These are phyloP conservation scores for Phengaris alcon DNA, from an alignment of 2,888 invertebrate genomes.

Conservation along the genomic window DNA sequence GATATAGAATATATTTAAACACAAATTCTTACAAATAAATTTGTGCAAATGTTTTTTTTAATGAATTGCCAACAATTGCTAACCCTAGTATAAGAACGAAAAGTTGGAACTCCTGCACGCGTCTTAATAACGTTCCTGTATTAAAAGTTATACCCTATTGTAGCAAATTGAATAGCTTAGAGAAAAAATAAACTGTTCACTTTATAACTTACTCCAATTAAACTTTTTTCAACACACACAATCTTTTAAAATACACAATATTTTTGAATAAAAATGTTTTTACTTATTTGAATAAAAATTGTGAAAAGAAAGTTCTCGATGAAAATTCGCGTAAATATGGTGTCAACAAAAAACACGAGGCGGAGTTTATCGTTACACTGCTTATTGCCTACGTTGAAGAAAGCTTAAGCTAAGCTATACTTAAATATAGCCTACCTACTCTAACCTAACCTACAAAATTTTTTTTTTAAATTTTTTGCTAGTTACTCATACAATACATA, in stretches of 20 bases:
- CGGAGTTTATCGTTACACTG: neutral
- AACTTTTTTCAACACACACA: slow-evolving; percentile 8
- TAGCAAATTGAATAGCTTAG: slow-evolving; percentile 42
- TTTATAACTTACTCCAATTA: slow-evolving; percentile 33
- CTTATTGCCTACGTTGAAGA: neutral
- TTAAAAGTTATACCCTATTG: slow-evolving; percentile 51
- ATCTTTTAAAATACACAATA: slow-evolving; percentile 1
- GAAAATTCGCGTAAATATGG: neutral
- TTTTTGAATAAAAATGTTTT: neutral
- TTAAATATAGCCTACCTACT: neutral
- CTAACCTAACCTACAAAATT: neutral
- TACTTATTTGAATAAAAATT: neutral
- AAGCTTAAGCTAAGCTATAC: neutral
- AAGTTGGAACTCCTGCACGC: slow-evolving; percentile 47
- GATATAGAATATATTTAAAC: no score
- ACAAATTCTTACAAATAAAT: no score
- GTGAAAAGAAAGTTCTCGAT: neutral
- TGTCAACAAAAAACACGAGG: neutral
- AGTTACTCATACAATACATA: neutral
- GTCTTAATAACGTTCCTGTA: slow-evolving; percentile 52
- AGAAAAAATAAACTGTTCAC: slow-evolving; percentile 40
- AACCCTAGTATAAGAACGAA: slow-evolving; percentile 45
- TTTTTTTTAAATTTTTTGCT: neutral
- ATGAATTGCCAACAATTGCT: slow-evolving; percentile 33
- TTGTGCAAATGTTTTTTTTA: neutral